Evolutionary conservation across 2,797 vertebrate species (phyloP), one percentile per base, ranked within the genome.

Genomic region (Gymnodraco acuticeps): DNA sequence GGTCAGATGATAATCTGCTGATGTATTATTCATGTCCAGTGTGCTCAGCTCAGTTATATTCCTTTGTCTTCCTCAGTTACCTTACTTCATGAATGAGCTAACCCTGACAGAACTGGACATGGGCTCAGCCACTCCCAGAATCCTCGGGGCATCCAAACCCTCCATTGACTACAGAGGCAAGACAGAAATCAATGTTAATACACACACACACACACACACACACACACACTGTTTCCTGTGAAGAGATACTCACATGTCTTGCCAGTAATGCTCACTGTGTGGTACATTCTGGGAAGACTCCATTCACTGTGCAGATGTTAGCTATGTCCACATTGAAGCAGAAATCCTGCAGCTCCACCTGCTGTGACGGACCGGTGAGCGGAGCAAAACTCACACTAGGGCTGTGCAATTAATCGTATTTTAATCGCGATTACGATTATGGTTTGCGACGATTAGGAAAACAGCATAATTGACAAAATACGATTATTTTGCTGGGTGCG

Each of bases 1-100:
- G 19, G 10, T 68, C n/a, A 0, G 16, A 31, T 58, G 23, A 47
- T 54, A 51, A 43, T 56, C 19, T 45, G 6, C 17, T 14, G 17
- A 19, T 78, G 0, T 60, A 46, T 31, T 64, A 19, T 78, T 72
- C 10, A 65, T 31, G 0, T 4, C 27, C 19, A 50, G 3, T 67
- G n/a, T 66, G 23, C 58, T 74, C 33, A 70, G 7, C 31, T 19
- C 8, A 51, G 2, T 38, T 75, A 3, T 77, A 0, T 72, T 27
- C 23, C 61, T 55, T 20, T 85, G 15, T 88, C 31, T 79, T 69
- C 85, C 85, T 79, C 82, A 99, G 98, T 91, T 99, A 88, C 98
- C 98, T 4, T 99, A 99, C 93, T 99, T 99, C 89, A 99, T 99
- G 98, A 99, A 99, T 75, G 98, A 99, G 84, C 91, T 99, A 60